Conservation (phyloP, 2,888 invertebrate species). For the Pimpla rufipes region DNA sequence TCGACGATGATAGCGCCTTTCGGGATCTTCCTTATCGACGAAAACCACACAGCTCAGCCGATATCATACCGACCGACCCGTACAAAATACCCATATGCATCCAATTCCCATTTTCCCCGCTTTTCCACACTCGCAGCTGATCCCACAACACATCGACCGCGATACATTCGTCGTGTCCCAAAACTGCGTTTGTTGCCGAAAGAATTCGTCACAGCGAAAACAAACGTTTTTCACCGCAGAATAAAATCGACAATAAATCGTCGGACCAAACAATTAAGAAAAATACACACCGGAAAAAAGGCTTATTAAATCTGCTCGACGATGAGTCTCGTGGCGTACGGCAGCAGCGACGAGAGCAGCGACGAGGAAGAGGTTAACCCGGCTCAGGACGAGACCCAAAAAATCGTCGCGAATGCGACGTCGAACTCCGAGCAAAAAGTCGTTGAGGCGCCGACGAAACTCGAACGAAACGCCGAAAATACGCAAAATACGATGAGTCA, state of each 20-base stretch:
- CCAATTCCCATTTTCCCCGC: neutral
- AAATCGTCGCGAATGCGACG: slow-evolving; percentile 19
- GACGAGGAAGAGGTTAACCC: slow-evolving; percentile 76
- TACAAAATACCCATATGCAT: slow-evolving; percentile 7
- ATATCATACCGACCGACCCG: neutral
- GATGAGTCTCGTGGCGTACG: slow-evolving; percentile 83
- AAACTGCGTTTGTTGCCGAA: neutral
- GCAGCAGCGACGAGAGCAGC: slow-evolving; percentile 81
- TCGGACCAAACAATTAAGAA: neutral
- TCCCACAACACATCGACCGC: neutral
- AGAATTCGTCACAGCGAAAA: slow-evolving; percentile 1
- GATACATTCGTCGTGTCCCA: neutral
- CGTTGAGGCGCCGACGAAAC: neutral
- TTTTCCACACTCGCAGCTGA: too few species aligned
- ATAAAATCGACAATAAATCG: neutral
- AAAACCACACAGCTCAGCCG: too few species aligned
- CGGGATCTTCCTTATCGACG: too few species aligned
- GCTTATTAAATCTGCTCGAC: slow-evolving; percentile 9
- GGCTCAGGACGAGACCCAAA: slow-evolving; percentile 39
- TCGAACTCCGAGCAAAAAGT: slow-evolving; percentile 4
- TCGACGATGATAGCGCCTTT: too few species aligned
- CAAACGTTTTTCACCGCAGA: neutral
- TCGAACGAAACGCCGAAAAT: too few species aligned
- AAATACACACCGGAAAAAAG: neutral
- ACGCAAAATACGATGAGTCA: slow-evolving; percentile 1